Conservation (phyloP, 2,113 vertebrate species). For the Nothoprocta perdicaria region DNA sequence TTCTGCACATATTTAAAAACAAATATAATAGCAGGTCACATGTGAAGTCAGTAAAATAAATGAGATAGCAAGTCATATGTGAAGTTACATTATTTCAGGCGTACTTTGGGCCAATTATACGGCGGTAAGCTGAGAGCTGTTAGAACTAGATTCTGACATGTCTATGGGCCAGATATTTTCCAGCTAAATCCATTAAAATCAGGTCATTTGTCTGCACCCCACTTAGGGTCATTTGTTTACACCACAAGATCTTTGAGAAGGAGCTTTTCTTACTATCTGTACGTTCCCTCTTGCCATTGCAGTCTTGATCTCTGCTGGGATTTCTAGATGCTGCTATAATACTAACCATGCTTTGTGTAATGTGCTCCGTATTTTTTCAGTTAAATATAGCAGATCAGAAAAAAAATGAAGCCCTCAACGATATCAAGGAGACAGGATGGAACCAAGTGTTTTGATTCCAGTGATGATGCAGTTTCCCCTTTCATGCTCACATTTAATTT, state of each 20-base stretch:
- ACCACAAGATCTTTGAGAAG: neutral
- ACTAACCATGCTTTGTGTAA: neutral
- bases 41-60: neutral
- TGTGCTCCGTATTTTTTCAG: neutral
- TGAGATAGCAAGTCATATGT: neutral
- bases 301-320: neutral
- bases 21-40: neutral
- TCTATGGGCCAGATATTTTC: neutral
- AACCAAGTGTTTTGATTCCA: conserved; percentile 6
- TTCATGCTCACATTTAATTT: neutral
- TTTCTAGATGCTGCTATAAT: neutral
- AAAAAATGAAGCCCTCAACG: neutral
- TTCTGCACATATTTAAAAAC: accelerated
- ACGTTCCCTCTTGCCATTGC: neutral
- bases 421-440: neutral
- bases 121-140: neutral
- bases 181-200: neutral
- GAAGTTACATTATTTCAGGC: neutral
- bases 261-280: neutral
- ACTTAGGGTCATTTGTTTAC: neutral
- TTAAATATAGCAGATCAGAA: neutral
- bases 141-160: neutral
- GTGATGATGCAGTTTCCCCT: neutral
- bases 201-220: neutral
- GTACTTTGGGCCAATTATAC: neutral